Evolutionary conservation across 2,888 invertebrate species (phyloP), one percentile per base, ranked within the genome.

Genomic region (Athrips mouffetella): DNA sequence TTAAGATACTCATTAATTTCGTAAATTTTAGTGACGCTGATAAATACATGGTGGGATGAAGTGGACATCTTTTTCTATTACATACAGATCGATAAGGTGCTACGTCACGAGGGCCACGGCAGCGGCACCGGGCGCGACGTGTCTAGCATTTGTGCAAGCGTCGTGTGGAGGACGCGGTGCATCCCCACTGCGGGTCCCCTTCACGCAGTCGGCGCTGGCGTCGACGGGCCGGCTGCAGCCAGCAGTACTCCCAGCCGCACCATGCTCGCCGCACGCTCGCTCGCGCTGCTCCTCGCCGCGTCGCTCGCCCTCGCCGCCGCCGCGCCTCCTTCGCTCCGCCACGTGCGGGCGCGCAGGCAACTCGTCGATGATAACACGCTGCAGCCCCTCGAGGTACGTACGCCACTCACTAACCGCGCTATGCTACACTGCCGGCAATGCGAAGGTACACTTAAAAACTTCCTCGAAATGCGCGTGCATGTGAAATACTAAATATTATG

Each of bases 321-420:
- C 23, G 54, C 64, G 21, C 57, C 65, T 53, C 59, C 58, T 60
- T 65, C 57, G 51, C 55, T 54, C 51, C 56, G 54, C 54, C 58
- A 49, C 52, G 58, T 59, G 53, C 67, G 72, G 51, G 57, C 31
- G 40, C 76, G 80, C 61, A 67, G 86, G 3, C 87, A 87, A 62
- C 80, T 87, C 57, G 70, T 75, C 53, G 81, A 79, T 55, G 85
- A 84, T 63, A 65, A 84, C 62, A 52, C 76, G 11, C 72, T 86
- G 59, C 86, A 85, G 68, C 86, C 86, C 48, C 70, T 86, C 46
- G 79, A 87, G 67, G 87, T 87, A 68, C 55, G 68, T 62, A n/a
- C 48, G 37, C 25, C 35, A 45, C 33, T 16, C 39, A 35, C 33
- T 16, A 37, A 30, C 21, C 25, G 39, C 29, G 29, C 47, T 44